Base-by-base conservation (phyloP, 2,888 invertebrate species). In the Oligia fasciuncula region DNA sequence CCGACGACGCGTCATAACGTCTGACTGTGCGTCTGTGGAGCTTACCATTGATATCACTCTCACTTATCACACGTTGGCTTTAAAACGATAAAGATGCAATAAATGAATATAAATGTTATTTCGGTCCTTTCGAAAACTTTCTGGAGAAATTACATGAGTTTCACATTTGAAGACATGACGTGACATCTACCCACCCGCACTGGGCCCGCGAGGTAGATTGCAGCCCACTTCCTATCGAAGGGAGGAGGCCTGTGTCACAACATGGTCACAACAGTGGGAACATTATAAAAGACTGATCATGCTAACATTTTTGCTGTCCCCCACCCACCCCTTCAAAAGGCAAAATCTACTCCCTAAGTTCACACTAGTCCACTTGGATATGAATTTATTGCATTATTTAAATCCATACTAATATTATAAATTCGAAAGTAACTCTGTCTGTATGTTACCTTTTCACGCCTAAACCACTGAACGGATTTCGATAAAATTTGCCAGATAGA, bases 1-100 rank as follows among this genome's bases (percentile, higher is more conserved):
- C 57, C 17, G 67, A 51, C 17, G 67, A 51, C 71, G 67, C 81
- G 83, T 72, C 86, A 49, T 49, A 68, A 4, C 40, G 82, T 77
- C 86, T 77, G 83, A 72, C 60, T 60, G n/a, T 62, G 46, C 29
- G 76, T 74, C 62, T 76, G 57, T 13, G n/a, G 23, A 49, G 46
- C 54, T 63, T 51, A 75, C 19, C 35, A 17, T 49, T 23, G 57
- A 17, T 82, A 43, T 67, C 46, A 68, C 40, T 49, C 62, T 80
- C 46, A 23, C 29, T 49, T 83, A 46, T 14, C 2, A n/a, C 19
- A 35, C 14, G 46, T n/a, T 35, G 8, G 14, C 11, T 51, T 43
- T 49, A 17, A n/a, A n/a, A 43, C 35, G 43, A 43, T 73, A 17
- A n/a, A n/a, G 60, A 29, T 29, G 29, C 29, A 29, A 43, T 23